A percentile compares a stretch with the other conserved stretches of the same genome.
Evolutionary conservation across 2,888 invertebrate species (phyloP).

Genomic region (Ochlodes sylvanus): DNA sequence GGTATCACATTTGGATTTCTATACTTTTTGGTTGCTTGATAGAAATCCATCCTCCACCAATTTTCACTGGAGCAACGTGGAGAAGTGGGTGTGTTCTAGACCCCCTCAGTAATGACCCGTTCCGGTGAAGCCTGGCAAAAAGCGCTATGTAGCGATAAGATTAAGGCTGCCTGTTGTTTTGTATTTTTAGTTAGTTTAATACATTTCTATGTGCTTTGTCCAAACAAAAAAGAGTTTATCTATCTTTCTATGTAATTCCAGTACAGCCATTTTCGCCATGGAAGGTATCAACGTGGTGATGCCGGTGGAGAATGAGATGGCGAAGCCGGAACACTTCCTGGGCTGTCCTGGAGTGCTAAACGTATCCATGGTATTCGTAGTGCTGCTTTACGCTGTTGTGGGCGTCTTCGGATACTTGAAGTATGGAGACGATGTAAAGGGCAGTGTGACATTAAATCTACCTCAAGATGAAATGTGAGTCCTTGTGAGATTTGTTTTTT

Average conservation of each 20-base stretch:
- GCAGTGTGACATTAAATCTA: slow-evolving; percentile 94
- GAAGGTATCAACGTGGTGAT: slow-evolving; percentile 97
- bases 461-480: slow-evolving; percentile 85
- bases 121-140: too few relatives aligned
- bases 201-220: too few relatives aligned
- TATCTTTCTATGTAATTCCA: slow-evolving; percentile 50
- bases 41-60: too few relatives aligned
- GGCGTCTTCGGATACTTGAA: slow-evolving; percentile 95
- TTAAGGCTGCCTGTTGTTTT: too few relatives aligned
- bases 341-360: slow-evolving; percentile 94
- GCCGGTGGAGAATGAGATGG: slow-evolving; percentile 97
- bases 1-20: too few relatives aligned
- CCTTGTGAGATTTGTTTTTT: background rate
- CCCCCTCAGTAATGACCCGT: too few relatives aligned
- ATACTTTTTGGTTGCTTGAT: too few relatives aligned
- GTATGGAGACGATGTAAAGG: slow-evolving; percentile 89
- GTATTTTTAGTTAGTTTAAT: too few relatives aligned
- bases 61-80: too few relatives aligned
- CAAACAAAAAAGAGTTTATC: too few relatives aligned
- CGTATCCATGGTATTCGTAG: slow-evolving; percentile 92
- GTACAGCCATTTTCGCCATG: slow-evolving; percentile 98
- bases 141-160: too few relatives aligned
- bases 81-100: too few relatives aligned
- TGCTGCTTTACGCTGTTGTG: slow-evolving; percentile 90
- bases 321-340: slow-evolving; percentile 90